Evolutionary conservation across 2,888 invertebrate genomes (phyloP).

Genomic region (Euzetes globulus): DNA sequence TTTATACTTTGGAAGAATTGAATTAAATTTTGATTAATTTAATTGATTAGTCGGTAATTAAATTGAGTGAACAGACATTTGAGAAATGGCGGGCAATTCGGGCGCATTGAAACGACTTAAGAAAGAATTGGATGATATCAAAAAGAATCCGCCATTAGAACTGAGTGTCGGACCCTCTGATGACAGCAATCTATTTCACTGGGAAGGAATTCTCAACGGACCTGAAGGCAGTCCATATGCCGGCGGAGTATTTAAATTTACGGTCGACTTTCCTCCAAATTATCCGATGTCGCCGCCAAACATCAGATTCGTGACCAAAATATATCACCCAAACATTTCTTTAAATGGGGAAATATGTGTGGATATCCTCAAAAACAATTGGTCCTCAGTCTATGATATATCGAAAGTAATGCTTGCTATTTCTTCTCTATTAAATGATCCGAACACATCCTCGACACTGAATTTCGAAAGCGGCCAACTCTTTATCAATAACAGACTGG

Average conservation of each 20-base stretch:
- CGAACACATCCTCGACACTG: neutral
- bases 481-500: neutral
- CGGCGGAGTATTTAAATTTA: neutral
- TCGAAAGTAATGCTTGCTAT: neutral
- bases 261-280: neutral
- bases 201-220: neutral
- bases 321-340: conserved; percentile 11
- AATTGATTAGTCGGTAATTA: too few species aligned
- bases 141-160: neutral
- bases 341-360: neutral
- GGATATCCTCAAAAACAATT: neutral
- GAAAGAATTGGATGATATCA: neutral
- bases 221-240: neutral
- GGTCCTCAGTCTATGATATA: neutral
- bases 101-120: conserved; percentile 53
- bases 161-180: neutral
- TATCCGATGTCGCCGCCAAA: conserved; percentile 3
- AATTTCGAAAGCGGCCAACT: neutral
- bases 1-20: too few species aligned
- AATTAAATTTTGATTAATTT: too few species aligned
- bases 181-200: neutral
- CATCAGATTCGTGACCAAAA: neutral
- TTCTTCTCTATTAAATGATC: conserved; percentile 7
- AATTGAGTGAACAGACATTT: too few species aligned
- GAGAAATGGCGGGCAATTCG: too few species aligned